Evolutionary conservation across 1,140 invertebrate species (phyloP), one percentile per base, ranked within the genome.

Genomic region (Watersipora subatra): DNA sequence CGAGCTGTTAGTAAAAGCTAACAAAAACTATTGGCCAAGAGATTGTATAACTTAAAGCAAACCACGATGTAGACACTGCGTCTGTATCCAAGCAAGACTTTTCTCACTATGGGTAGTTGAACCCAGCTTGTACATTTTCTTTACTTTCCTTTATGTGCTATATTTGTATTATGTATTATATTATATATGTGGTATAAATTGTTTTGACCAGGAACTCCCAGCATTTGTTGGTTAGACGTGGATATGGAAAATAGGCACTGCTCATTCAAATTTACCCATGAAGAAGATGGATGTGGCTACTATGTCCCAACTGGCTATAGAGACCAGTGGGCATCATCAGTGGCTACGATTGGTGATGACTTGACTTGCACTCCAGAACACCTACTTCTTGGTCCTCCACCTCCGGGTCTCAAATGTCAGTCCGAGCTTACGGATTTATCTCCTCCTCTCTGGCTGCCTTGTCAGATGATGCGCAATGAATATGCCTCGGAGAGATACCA

Each of bases 211-310:
- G 73, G 70, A 3, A 57, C 28, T 2, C 73, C 71, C 2, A 74
- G 72, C 57, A 58, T 70, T 7, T 75, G 73, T 61, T 75, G 69
- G 57, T 61, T 64, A n/a, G 68, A 73, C 62, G 69, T 71, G 26
- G 73, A 71, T 17, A 72, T 73, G 29, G 73, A 71, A 1, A 57
- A 67, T 28, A 73, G 73, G 62, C 71, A 75, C 59, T 64, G 69
- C 2, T 72, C 34, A 46, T 46, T 46, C 34, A 46, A 46, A 46
- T 46, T 46, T n/a, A 46, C 34, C 7, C 34, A 46, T 46, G 34
- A 46, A 12, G 34, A 46, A 46, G n/a, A n/a, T 46, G 34, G 73
- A 61, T 75, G 73, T 66, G 73, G 72, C 3, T 69, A 66, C 64
- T 72, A 64, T 66, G 73, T 70, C 2, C 73, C 73, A 0, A 25